A percentile compares a stretch with the other conserved stretches of the same genome.
These are phyloP conservation scores for Amia ocellicauda DNA, from an alignment of 2,113 vertebrate species.

Conservation along the genomic window DNA sequence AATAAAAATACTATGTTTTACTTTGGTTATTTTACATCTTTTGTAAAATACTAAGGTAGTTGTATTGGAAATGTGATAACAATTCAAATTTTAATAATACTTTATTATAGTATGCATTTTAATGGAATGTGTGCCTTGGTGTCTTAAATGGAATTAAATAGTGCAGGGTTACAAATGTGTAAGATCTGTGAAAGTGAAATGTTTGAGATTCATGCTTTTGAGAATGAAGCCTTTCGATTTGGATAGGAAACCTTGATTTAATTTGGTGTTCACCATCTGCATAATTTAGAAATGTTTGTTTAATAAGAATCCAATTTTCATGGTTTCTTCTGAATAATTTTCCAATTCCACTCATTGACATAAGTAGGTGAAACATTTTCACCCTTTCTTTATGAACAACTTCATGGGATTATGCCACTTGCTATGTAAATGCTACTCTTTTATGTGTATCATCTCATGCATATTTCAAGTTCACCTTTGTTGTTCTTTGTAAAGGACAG, in stretches of 20 bases:
- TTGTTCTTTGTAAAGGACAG: background rate
- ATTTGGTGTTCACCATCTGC: background rate
- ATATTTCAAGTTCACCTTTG: background rate
- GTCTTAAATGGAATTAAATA: no score
- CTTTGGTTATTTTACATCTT: no score
- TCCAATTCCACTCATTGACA: background rate
- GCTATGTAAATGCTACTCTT: constrained; percentile 4
- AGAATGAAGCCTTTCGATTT: no score
- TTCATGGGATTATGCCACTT: background rate
- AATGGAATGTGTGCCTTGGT: no score
- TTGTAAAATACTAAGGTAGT: no score
- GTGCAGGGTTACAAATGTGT: no score
- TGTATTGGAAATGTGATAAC: no score
- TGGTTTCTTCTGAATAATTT: background rate
- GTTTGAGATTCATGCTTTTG: no score
- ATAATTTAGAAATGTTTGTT: background rate
- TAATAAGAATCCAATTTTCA: background rate
- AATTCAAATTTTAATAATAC: no score
- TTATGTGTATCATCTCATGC: background rate
- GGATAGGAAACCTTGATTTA: background rate
- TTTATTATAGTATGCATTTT: no score
- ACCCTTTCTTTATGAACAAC: background rate
- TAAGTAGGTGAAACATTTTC: background rate
- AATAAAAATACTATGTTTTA: no score
- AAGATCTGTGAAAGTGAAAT: no score